These are phyloP conservation scores for Rhincodon typus DNA, from an alignment of 2,797 vertebrate species.

Conservation along the genomic window DNA sequence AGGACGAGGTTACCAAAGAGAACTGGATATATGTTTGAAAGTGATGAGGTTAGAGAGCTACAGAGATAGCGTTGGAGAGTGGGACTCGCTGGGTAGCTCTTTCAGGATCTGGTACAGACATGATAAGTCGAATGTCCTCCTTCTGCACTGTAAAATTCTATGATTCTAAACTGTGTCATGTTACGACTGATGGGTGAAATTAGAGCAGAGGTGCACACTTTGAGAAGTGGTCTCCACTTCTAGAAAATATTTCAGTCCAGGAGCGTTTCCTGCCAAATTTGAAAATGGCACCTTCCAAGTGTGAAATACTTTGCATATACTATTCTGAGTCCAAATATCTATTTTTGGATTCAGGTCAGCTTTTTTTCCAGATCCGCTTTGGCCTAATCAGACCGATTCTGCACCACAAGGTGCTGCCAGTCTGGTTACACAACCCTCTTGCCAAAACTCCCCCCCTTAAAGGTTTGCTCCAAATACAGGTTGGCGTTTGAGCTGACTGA, in stretches of 20 bases:
- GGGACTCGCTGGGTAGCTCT: no score
- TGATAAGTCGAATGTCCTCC: no score
- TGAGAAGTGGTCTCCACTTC: neutral
- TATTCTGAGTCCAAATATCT: neutral
- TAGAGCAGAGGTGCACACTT: neutral
- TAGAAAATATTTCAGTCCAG: neutral
- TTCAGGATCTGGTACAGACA: no score
- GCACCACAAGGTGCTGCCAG: neutral
- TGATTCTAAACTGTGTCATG: neutral
- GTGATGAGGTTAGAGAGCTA: no score
- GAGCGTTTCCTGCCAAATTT: neutral
- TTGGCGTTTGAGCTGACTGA: neutral
- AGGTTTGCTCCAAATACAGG: neutral
- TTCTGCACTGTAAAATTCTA: no score
- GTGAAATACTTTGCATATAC: neutral
- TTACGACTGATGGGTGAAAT: neutral
- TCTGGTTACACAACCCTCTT: neutral
- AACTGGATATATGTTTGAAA: no score
- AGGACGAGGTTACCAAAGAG: no score
- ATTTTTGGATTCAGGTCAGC: neutral
- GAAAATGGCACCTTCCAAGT: neutral
- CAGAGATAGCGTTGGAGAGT: no score
- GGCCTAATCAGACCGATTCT: no score
- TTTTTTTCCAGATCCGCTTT: neutral
- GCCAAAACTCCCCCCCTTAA: no score